Evolutionary conservation across 2,113 vertebrate species (phyloP).

Genomic region (Marmota monax): DNA sequence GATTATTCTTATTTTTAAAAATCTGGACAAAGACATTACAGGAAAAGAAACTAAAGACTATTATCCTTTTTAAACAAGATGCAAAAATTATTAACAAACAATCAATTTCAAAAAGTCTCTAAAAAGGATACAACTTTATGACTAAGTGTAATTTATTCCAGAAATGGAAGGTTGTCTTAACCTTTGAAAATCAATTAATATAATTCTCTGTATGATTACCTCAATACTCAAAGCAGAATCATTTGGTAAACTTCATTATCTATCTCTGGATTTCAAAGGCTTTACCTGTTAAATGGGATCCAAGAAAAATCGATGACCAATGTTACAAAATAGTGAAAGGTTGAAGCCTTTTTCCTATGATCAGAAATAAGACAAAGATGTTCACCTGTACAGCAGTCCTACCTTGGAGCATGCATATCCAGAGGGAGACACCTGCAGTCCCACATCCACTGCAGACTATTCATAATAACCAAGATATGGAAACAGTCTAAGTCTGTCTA

Average conservation of each 20-base stretch:
- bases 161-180: neutral
- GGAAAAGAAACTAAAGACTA: neutral
- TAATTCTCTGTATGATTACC: neutral
- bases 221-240: neutral
- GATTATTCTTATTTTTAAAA: neutral
- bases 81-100: neutral
- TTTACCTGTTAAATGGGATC: neutral
- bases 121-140: neutral
- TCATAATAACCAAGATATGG: neutral
- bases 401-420: neutral
- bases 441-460: too few species aligned
- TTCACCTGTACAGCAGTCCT: neutral
- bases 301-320: neutral
- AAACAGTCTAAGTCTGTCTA: neutral
- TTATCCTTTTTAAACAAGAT: neutral
- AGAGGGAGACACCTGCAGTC: neutral
- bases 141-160: neutral
- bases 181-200: neutral
- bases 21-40: neutral
- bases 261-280: neutral
- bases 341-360: too few species aligned
- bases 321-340: neutral
- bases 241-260: neutral
- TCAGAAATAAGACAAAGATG: neutral
- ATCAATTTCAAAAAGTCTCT: neutral